These are phyloP conservation scores for Manis pentadactyla DNA, from an alignment of 2,797 vertebrate species.

Conservation along the genomic window DNA sequence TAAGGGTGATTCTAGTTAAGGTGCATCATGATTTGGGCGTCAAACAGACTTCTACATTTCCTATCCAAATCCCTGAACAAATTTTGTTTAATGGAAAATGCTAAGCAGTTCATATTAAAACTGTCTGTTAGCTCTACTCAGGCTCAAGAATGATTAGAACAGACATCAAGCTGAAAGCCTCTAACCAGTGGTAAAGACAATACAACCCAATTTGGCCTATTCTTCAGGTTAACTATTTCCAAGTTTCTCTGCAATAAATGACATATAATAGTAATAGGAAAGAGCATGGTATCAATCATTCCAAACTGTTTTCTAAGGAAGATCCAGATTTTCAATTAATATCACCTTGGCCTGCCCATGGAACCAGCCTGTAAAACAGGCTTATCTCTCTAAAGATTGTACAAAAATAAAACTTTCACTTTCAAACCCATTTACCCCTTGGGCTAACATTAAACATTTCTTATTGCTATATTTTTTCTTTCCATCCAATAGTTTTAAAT, in stretches of 20 bases:
- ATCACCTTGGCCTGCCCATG: background rate
- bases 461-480: background rate
- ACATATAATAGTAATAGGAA: background rate
- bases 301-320: background rate
- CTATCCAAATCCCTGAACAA: background rate
- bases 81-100: slow-evolving; percentile 56
- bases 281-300: background rate
- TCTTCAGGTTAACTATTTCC: slow-evolving; percentile 28
- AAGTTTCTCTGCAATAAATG: slow-evolving; percentile 36
- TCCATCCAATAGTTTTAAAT: background rate
- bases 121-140: background rate
- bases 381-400: background rate
- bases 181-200: background rate
- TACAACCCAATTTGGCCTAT: slow-evolving; percentile 27
- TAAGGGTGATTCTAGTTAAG: background rate
- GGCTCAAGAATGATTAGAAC: background rate
- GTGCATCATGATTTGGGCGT: slow-evolving; percentile 48
- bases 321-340: background rate
- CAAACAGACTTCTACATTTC: slow-evolving; percentile 19
- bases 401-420: background rate
- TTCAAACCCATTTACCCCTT: background rate
- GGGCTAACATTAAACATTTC: background rate
- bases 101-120: slow-evolving; percentile 48
- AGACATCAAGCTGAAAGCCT: slow-evolving; percentile 32
- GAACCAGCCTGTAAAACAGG: background rate